These are phyloP conservation scores for Agraylea sexmaculata DNA, from an alignment of 1,140 invertebrate species.

Conservation along the genomic window DNA sequence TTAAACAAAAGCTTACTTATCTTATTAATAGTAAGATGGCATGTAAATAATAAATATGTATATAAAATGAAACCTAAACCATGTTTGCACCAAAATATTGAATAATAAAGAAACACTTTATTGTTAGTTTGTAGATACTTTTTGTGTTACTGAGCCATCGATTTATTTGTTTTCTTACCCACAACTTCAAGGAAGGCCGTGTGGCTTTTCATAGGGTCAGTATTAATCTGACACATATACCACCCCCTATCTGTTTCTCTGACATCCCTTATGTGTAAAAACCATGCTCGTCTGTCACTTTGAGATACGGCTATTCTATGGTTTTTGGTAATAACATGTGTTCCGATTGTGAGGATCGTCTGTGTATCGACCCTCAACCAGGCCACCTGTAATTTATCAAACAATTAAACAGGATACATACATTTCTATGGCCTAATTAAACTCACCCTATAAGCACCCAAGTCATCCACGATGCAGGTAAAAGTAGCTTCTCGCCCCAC, in stretches of 20 bases:
- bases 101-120: too few species aligned
- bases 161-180: too few species aligned
- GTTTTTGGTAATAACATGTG: slow-evolving; percentile 81
- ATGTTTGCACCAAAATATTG: too few species aligned
- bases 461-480: slow-evolving; percentile 66
- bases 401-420: too few species aligned
- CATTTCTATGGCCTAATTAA: too few species aligned
- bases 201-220: slow-evolving; percentile 83
- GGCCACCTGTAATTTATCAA: slow-evolving; percentile 52
- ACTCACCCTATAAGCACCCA: slow-evolving; percentile 64
- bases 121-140: not conserved
- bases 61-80: too few species aligned
- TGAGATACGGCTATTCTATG: slow-evolving; percentile 70
- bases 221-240: slow-evolving; percentile 87
- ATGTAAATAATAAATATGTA: too few species aligned
- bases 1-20: too few species aligned
- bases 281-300: slow-evolving; percentile 71
- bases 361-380: slow-evolving; percentile 84
- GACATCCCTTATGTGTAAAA: slow-evolving; percentile 71
- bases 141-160: too few species aligned
- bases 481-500: slow-evolving; percentile 66
- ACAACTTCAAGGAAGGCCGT: slow-evolving; percentile 79
- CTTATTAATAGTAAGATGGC: too few species aligned
- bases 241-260: slow-evolving; percentile 65
- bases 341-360: slow-evolving; percentile 81